A percentile compares a stretch with the other conserved stretches of the same genome.
phyloP scores from a whole-genome alignment of 2,113 vertebrate species.

The Eubucco bourcierii region DNA sequence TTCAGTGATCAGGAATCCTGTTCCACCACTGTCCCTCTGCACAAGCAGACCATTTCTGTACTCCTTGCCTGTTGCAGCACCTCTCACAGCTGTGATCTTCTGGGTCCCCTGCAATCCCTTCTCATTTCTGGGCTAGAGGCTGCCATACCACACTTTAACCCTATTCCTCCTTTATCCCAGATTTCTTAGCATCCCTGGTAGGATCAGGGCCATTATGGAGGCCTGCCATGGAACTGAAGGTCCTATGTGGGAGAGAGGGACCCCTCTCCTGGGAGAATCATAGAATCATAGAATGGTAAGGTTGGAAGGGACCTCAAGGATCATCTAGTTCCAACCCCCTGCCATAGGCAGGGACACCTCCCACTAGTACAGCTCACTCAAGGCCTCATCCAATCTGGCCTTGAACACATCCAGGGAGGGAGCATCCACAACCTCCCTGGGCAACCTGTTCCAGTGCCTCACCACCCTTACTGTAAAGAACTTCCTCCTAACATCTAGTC shows the following conservation, averaged over 20 bases:
- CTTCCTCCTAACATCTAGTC: too few species aligned
- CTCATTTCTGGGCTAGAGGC: neutral
- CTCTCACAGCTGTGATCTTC: neutral
- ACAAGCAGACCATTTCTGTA: neutral
- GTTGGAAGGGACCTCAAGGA: too few species aligned
- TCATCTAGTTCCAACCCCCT: too few species aligned
- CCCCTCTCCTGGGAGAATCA: neutral
- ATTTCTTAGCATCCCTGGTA: neutral
- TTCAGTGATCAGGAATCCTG: neutral
- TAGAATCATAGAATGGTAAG: too few species aligned
- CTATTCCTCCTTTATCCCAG: neutral
- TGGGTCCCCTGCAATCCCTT: neutral
- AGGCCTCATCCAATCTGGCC: too few species aligned
- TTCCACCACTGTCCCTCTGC: fast-evolving
- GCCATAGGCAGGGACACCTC: too few species aligned
- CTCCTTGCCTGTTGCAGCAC: neutral
- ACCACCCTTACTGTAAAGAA: too few species aligned
- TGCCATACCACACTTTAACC: neutral
- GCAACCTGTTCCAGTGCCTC: too few species aligned
- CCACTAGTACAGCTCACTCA: too few species aligned
- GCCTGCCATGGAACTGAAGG: neutral
- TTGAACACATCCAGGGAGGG: too few species aligned
- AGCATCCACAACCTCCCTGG: too few species aligned
- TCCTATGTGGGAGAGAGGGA: neutral
- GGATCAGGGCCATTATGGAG: neutral